These are phyloP conservation scores for Lissocephala sabroskyi DNA, from an alignment of 2,888 invertebrate species.

Conservation along the genomic window DNA sequence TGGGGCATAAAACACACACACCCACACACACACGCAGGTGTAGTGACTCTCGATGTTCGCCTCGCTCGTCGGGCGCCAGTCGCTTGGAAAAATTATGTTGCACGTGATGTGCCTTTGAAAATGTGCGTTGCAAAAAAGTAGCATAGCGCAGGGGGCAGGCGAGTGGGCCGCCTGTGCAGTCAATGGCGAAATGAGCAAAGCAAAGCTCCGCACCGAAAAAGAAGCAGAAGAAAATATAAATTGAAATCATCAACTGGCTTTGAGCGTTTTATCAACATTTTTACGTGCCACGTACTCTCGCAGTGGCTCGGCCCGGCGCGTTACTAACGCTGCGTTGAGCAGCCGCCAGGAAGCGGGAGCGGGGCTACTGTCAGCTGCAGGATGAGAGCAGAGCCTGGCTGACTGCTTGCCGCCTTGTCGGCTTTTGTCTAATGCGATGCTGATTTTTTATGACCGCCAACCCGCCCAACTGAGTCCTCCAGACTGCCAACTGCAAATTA, in stretches of 20 bases:
- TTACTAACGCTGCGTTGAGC: conserved; percentile 9
- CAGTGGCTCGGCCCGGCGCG: conserved; percentile 8
- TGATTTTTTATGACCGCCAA: conserved; percentile 1
- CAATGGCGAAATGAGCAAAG: conserved; percentile 6
- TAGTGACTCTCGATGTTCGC: conserved; percentile 45
- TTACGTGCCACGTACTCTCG: conserved; percentile 57
- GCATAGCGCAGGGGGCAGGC: conserved; percentile 1
- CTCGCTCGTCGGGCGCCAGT: conserved; percentile 49
- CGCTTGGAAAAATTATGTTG: conserved; percentile 70
- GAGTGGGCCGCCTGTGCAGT: conserved; percentile 4
- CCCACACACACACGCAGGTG: conserved; percentile 6
- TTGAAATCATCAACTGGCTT: conserved; percentile 65
- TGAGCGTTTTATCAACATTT: conserved; percentile 66
- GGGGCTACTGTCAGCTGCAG: no score
- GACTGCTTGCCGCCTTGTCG: no score
- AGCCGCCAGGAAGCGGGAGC: no score
- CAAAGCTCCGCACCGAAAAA: no score
- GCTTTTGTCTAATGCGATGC: no score
- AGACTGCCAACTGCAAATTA: conserved; percentile 54
- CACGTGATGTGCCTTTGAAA: conserved; percentile 69
- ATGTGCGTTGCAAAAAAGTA: conserved; percentile 38
- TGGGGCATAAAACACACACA: conserved; percentile 20
- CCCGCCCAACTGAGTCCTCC: no score
- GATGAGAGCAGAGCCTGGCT: no score
- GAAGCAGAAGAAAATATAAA: conserved; percentile 64